These are phyloP conservation scores for Brachyhypopomus gauderio DNA, from an alignment of 2,113 vertebrate genomes.

Conservation along the genomic window DNA sequence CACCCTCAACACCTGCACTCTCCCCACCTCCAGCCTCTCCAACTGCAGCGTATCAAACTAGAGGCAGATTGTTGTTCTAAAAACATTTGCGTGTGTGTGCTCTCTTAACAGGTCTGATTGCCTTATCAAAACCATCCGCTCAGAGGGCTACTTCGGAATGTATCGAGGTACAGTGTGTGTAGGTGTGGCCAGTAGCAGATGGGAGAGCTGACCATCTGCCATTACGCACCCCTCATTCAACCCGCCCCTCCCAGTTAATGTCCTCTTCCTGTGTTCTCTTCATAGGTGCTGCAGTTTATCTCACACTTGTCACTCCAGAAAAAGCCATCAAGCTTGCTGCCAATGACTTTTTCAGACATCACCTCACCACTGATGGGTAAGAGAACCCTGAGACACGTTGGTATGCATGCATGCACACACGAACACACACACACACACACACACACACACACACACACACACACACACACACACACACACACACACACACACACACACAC, in stretches of 20 bases:
- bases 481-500: too few relatives aligned
- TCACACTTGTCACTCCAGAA: conserved; percentile 82
- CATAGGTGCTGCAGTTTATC: conserved; percentile 82
- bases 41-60: too few relatives aligned
- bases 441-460: too few relatives aligned
- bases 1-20: too few relatives aligned
- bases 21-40: too few relatives aligned
- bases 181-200: background rate
- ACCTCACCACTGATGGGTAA: conserved; percentile 79
- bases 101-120: conserved; percentile 85
- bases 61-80: too few relatives aligned
- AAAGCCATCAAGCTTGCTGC: conserved; percentile 86
- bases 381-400: background rate
- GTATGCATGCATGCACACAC: too few relatives aligned
- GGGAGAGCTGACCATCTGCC: background rate
- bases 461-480: too few relatives aligned
- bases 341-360: conserved; percentile 83
- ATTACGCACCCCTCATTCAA: background rate
- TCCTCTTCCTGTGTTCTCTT: background rate
- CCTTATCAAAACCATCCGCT: conserved; percentile 89
- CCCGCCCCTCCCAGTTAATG: background rate
- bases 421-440: too few relatives aligned
- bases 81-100: background rate
- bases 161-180: conserved; percentile 83
- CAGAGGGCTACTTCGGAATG: conserved; percentile 95